Evolutionary conservation across 2,888 invertebrate genomes (phyloP), one percentile per base, ranked within the genome.

Genomic region (Leucoptera coffeella): DNA sequence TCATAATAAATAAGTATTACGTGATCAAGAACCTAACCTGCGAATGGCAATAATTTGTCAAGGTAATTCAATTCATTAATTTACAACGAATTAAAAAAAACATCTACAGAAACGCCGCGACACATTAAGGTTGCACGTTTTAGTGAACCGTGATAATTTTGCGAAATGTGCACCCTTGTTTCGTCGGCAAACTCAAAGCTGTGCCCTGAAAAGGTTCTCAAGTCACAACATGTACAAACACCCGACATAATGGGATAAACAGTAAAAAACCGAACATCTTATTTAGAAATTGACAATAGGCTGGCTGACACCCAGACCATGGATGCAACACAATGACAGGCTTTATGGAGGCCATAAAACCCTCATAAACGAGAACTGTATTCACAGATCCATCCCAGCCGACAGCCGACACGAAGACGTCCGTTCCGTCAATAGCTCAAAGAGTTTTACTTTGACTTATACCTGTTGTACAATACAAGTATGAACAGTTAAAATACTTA

Each of bases 221-320:
- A 57, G 65, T 69, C 67, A 67, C 65, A 69, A 69, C 62, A 67
- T 67, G 59, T 67, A 61, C 62, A 61, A 61, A 57, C 47, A 47
- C 40, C 39, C 45, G 40, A 50, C 47, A 43, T 62, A 59, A 60
- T 61, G 50, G 62, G 43, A 54, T 46, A 48, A 54, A 61, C 52
- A 57, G 46, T 51, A 56, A 55, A 60, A 50, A 67, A 64, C 55
- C 60, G 57, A 60, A 69, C 57, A 54, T 64, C 67, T 69, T 56
- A 69, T 62, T 69, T 64, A 61, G 56, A 52, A 45, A 47, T 51
- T 49, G 56, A 69, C 64, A 65, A 65, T 61, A 45, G 54, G 53
- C 48, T 46, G 43, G 47, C 17, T 17, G 6, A 6, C 6, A 9
- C 6, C 6, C 17, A 7, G 6, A 9, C 6, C 6, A 9, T 17